These are phyloP conservation scores for Tribolium castaneum DNA, from an alignment of 1,140 invertebrate genomes.

Conservation along the genomic window DNA sequence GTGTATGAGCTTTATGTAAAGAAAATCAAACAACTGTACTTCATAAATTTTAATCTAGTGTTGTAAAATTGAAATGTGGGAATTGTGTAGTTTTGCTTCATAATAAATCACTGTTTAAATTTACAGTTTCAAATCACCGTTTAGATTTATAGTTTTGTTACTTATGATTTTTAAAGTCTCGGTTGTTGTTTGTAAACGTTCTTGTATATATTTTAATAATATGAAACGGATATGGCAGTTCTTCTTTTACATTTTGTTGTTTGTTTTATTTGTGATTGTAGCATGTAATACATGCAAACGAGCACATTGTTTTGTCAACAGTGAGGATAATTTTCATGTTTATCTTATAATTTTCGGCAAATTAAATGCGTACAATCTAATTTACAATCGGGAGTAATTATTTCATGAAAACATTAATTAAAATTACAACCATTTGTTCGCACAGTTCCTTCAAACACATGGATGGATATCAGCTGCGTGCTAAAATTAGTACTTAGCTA, in stretches of 20 bases:
- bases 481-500: constrained; percentile 4
- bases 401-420: constrained; percentile 21
- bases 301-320: constrained; percentile 32
- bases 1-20: neutral
- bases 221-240: neutral
- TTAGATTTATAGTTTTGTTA: too few relatives aligned
- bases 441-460: neutral
- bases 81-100: neutral
- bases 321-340: neutral
- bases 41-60: neutral
- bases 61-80: neutral
- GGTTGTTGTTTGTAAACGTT: neutral
- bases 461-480: neutral
- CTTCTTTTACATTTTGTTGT: constrained; percentile 13
- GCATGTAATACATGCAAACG: constrained; percentile 8
- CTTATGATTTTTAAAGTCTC: too few relatives aligned
- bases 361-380: constrained; percentile 7
- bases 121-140: neutral
- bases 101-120: neutral
- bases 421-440: constrained; percentile 24
- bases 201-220: neutral
- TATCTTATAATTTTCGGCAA: constrained; percentile 27
- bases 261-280: constrained; percentile 11
- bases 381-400: constrained; percentile 23
- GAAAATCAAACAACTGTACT: neutral